Evolutionary conservation across 2,888 invertebrate genomes (phyloP).

Genomic region (Hydrotaea cyrtoneurina): DNA sequence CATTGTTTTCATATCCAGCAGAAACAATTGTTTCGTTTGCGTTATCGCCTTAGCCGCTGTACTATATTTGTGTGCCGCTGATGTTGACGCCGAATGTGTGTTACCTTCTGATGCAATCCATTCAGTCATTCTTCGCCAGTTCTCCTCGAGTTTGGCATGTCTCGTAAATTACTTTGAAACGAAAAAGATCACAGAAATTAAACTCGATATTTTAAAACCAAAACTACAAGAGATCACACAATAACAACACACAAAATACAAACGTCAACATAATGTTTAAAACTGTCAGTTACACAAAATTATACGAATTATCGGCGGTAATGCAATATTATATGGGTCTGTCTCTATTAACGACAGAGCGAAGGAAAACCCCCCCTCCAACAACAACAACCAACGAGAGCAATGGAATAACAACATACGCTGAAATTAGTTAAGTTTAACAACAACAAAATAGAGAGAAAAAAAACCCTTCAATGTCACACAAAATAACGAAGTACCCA

Average conservation of each 20-base stretch:
- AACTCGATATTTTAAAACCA: slow-evolving; percentile 55
- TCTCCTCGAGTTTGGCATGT: slow-evolving; percentile 43
- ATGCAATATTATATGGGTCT: slow-evolving; percentile 55
- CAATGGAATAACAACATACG: not conserved
- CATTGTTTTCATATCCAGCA: slow-evolving; percentile 51
- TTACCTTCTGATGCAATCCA: slow-evolving; percentile 52
- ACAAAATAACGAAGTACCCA: not conserved
- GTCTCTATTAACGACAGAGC: slow-evolving; percentile 39
- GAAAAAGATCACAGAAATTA: slow-evolving; percentile 58
- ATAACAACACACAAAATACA: slow-evolving; percentile 31
- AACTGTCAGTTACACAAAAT: slow-evolving; percentile 65
- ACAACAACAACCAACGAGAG: slow-evolving; percentile 5
- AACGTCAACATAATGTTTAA: slow-evolving; percentile 62
- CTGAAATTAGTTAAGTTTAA: not conserved
- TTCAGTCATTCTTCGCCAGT: slow-evolving; percentile 36
- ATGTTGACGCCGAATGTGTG: not conserved
- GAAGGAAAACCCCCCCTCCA: slow-evolving; percentile 25
- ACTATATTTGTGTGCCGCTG: slow-evolving; percentile 2
- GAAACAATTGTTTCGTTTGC: slow-evolving; percentile 52
- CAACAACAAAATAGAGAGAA: not conserved
- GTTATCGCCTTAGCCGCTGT: slow-evolving; percentile 19
- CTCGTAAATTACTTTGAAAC: slow-evolving; percentile 59
- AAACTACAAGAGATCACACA: not conserved
- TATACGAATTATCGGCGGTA: slow-evolving; percentile 61
- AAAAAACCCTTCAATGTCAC: slow-evolving; percentile 52